Conservation (phyloP, 2,888 invertebrate genomes). For the Biston betularia region DNA sequence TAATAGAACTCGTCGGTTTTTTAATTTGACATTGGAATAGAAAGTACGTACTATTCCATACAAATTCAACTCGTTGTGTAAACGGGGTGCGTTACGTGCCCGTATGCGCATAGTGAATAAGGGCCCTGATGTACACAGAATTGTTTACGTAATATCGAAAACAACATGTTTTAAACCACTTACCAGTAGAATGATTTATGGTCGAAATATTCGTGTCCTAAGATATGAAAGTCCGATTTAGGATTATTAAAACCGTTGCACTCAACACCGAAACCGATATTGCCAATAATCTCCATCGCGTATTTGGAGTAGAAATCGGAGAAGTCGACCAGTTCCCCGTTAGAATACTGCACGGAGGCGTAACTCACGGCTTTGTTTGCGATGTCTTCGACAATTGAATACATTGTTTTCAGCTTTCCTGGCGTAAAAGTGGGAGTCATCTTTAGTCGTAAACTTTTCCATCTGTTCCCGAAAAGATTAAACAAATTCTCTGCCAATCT, state of each 20-base stretch:
- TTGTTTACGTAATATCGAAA: neutral
- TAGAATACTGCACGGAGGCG: constrained; percentile 61
- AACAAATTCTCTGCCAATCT: constrained; percentile 87
- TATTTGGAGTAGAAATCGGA: constrained; percentile 86
- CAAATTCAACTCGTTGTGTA: too few relatives aligned
- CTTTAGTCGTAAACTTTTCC: constrained; percentile 88
- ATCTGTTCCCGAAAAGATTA: constrained; percentile 84
- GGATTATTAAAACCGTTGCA: constrained; percentile 85
- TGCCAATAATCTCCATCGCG: constrained; percentile 87
- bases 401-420: constrained; percentile 89
- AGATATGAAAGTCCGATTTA: constrained; percentile 81
- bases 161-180: constrained; percentile 45
- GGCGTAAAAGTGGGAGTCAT: constrained; percentile 89
- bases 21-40: too few relatives aligned
- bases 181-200: constrained; percentile 73
- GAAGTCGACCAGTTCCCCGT: constrained; percentile 76
- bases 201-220: constrained; percentile 78
- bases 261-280: constrained; percentile 87
- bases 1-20: too few relatives aligned
- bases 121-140: neutral
- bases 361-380: constrained; percentile 81
- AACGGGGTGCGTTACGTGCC: too few relatives aligned
- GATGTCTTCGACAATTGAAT: constrained; percentile 85
- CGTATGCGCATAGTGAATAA: too few relatives aligned
- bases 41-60: too few relatives aligned